These are phyloP conservation scores for Euplagia quadripunctaria DNA, from an alignment of 2,888 invertebrate genomes.

Conservation along the genomic window DNA sequence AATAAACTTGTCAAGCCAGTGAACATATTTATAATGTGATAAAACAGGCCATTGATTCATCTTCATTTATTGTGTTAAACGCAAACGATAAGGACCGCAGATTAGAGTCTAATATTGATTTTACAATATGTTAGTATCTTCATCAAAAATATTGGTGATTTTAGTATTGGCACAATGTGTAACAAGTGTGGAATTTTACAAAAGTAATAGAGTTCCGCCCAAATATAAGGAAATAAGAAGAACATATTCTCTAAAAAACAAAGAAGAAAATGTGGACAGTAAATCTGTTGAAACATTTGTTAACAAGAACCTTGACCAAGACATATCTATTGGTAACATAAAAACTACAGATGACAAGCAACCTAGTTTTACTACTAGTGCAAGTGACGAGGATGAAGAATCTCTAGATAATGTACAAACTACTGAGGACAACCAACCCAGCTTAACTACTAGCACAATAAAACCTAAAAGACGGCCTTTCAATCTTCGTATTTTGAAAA, in stretches of 20 bases:
- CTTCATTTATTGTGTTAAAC: constrained; percentile 70
- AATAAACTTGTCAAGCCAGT: constrained; percentile 74
- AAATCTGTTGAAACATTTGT: background rate
- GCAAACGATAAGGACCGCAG: constrained; percentile 66
- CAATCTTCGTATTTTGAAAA: background rate
- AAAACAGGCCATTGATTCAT: constrained; percentile 63
- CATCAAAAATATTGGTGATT: constrained; percentile 26
- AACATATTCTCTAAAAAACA: background rate
- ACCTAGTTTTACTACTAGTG: background rate
- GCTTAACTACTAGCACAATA: background rate
- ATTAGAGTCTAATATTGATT: constrained; percentile 30
- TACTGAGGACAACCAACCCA: background rate
- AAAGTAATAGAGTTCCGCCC: constrained; percentile 32
- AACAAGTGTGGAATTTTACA: constrained; percentile 42
- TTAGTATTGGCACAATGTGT: constrained; percentile 46
- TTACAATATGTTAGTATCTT: constrained; percentile 43
- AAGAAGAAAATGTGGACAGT: background rate
- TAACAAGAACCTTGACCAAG: background rate
- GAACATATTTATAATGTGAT: constrained; percentile 64
- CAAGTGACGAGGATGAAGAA: background rate
- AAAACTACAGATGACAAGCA: background rate
- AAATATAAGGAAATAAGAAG: constrained; percentile 20
- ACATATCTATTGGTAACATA: background rate
- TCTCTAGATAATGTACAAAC: background rate
- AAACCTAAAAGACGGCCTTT: background rate